A percentile compares a stretch with the other conserved stretches of the same genome.
phyloP scores from a whole-genome alignment of 1,140 invertebrate genomes.

The Drosophila grimshawi region DNA sequence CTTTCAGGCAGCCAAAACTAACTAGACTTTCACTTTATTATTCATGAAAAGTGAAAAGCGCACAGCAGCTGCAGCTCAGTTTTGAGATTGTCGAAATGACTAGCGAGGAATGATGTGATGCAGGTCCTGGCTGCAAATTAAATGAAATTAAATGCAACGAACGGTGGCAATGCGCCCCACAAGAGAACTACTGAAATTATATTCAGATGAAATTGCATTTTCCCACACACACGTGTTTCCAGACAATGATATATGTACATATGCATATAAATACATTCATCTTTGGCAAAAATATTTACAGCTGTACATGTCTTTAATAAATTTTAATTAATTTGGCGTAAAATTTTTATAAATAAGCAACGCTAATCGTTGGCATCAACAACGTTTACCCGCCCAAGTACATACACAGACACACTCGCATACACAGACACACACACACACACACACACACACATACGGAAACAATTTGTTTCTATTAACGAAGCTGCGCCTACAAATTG shows the following conservation, averaged over 20 bases:
- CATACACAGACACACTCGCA: conserved; percentile 32
- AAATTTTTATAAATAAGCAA: conserved; percentile 80
- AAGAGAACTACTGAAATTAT: conserved; percentile 43
- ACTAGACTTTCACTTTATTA: conserved; percentile 83
- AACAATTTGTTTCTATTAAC: conserved; percentile 83
- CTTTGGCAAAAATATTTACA: not conserved
- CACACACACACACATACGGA: conserved; percentile 34
- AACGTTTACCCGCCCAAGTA: not conserved
- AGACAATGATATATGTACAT: conserved; percentile 7
- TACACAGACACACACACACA: not conserved
- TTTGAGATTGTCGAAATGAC: conserved; percentile 76
- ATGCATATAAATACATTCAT: not conserved
- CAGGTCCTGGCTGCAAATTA: conserved; percentile 71
- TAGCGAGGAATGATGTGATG: conserved; percentile 69
- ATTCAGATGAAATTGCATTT: conserved; percentile 63
- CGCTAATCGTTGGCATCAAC: conserved; percentile 67
- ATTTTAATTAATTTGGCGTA: conserved; percentile 73
- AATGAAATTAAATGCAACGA: conserved; percentile 78
- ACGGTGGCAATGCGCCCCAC: conserved; percentile 20
- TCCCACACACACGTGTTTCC: not conserved
- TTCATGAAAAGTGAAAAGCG: conserved; percentile 82
- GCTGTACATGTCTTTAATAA: conserved; percentile 53
- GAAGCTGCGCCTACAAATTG: conserved; percentile 78
- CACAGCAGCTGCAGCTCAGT: conserved; percentile 51
- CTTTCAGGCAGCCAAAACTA: conserved; percentile 66